phyloP scores from a whole-genome alignment of 92 coral and sea anemone genomes.

The Blastomussa wellsi region DNA sequence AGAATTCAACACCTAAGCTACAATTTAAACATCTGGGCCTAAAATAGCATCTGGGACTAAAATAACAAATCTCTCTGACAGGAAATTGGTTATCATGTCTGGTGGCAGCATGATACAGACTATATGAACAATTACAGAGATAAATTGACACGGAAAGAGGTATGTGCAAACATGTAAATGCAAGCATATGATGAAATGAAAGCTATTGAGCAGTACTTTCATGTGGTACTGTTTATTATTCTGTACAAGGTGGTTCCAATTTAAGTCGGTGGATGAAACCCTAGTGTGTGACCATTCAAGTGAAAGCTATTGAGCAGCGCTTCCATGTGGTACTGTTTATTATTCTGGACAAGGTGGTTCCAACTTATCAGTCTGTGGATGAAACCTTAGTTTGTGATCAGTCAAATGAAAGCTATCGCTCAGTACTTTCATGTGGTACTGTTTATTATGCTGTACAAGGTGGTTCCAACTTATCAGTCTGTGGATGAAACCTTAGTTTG shows the following conservation, averaged over 20 bases:
- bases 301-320: not conserved
- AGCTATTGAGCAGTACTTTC: not conserved
- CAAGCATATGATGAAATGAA: not conserved
- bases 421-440: not conserved
- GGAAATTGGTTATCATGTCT: conserved; percentile 16
- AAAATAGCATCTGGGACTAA: no score
- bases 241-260: not conserved
- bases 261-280: not conserved
- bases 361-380: not conserved
- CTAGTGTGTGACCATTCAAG: not conserved
- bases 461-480: not conserved
- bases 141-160: conserved; percentile 74
- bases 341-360: not conserved
- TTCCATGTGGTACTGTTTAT: not conserved
- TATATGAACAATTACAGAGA: conserved; percentile 69
- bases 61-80: no score
- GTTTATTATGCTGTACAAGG: not conserved
- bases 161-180: not conserved
- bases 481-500: not conserved
- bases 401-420: not conserved
- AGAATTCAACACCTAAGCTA: no score
- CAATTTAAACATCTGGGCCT: no score
- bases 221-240: no score
- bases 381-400: not conserved
- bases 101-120: conserved; percentile 78